Evolutionary conservation across 1,140 invertebrate species (phyloP), one percentile per base, ranked within the genome.

Genomic region (Daktulosphaira vitifoliae): DNA sequence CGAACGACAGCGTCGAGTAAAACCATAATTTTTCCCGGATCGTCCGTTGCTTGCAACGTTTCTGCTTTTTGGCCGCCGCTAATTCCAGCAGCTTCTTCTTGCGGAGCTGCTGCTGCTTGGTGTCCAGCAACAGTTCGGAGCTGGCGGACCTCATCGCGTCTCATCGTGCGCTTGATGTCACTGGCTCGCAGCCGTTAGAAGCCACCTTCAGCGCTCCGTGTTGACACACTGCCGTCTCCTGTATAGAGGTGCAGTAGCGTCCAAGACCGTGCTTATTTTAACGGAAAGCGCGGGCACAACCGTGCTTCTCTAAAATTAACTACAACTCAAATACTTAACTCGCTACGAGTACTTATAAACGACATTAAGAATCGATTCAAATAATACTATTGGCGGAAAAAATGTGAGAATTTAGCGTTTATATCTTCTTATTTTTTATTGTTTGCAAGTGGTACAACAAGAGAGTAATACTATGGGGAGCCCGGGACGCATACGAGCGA

Each of bases 71-170:
- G 39, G 65, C 67, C 18, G 68, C 62, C 71, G 81, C 80, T 75
- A 84, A 76, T 75, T 84, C 83, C 75, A 82, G 77, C 73, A 85
- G 80, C 75, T 85, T 85, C 72, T 81, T 81, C 78, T 82, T 82
- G 72, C 84, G 78, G 73, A 84, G 76, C 76, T 85, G 83, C 75
- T 82, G 79, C 66, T 59, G 54, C 77, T 84, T 81, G 73, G 81
- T 80, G 76, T 85, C 86, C 74, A 89, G 84, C 79, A 89, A 80
- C 75, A 88, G 82, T 79, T 89, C 87, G 71, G 86, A 88, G 79
- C 87, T 89, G 79, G 85, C 86, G 77, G 86, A 86, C 76, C 84
- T 81, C 87, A 89, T 89, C 56, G 56, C 56, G 71, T 46, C 76
- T 69, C 33, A 73, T 71, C 64, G 68, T 71, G 68, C 73, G 67